These are phyloP conservation scores for Tympanuchus pallidicinctus DNA, from an alignment of 2,113 vertebrate species.

Conservation along the genomic window DNA sequence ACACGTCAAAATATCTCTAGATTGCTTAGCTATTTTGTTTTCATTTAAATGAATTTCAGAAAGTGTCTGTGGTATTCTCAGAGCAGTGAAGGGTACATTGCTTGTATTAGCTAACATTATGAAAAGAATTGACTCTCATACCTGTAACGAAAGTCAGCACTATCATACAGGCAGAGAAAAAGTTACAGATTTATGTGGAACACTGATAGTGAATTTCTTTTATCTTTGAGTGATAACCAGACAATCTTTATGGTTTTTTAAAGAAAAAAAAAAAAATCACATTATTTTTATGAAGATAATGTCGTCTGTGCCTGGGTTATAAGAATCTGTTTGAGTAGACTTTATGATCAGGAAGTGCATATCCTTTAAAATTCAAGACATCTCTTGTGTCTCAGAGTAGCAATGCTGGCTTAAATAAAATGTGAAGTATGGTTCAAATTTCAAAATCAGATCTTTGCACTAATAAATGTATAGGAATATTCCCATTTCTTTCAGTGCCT, in stretches of 20 bases:
- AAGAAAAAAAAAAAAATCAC: conserved; percentile 5
- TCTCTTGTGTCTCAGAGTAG: background rate
- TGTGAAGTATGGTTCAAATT: background rate
- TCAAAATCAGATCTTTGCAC: background rate
- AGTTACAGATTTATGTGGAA: conserved; percentile 45
- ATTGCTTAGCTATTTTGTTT: conserved; percentile 52
- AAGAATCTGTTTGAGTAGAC: background rate
- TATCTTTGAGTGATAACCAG: conserved; percentile 49
- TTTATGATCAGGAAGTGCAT: background rate
- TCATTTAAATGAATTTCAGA: conserved; percentile 47
- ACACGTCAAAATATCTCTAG: conserved; percentile 27
- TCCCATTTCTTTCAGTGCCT: background rate
- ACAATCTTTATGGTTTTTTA: conserved; percentile 12
- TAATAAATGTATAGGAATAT: background rate
- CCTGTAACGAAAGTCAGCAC: conserved; percentile 43
- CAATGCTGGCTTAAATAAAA: background rate
- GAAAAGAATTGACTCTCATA: conserved; percentile 24
- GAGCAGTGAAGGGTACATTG: background rate
- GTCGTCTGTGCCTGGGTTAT: background rate
- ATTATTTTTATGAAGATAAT: conserved; percentile 10
- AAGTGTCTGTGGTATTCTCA: conserved; percentile 25
- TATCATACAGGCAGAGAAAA: conserved; percentile 8
- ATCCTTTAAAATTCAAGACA: background rate
- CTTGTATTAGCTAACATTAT: conserved; percentile 47
- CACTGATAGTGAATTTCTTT: conserved; percentile 52